Base-by-base conservation (phyloP, 2,113 vertebrate genomes). In the Podocnemis expansa region DNA sequence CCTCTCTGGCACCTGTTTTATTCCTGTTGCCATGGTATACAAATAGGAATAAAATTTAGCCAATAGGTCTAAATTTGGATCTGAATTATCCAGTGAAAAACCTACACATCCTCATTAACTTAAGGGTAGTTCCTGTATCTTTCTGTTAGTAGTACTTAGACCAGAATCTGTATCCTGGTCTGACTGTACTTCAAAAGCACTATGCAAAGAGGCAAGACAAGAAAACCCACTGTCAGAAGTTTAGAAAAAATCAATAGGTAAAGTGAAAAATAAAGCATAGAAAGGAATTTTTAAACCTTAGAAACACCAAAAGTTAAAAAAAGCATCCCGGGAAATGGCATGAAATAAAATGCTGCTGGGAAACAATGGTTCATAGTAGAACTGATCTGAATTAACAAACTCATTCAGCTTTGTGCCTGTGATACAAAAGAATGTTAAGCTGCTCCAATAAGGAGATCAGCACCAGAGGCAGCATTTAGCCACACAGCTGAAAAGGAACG, bases 211-310 rank as follows among this genome's bases (percentile, higher is more conserved):
- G 75, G 73, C 55, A 86, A 84, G 38, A 1, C 8, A 88, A 87
- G 78, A 73, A 84, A 95, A 92, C 6, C 70, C 91, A 2, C 12
- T 88, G 56, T 81, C 89, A 54, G 82, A 88, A 94, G 73, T 56
- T 88, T 93, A 92, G 58, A 94, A 89, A 51, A 96, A 97, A 94
- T 88, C 87, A 95, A 91, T 73, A 82, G 8, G 0, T 12, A 94
- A 41, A 84, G 43, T 2, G 82, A 38, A 94, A 96, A 93, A 93
- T 87, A 60, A 78, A 91, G 49, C 21, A 82, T 27, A 2, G 49
- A 90, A 94, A 91, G 90, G 8, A 4, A 2, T 83, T 67, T 91
- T 89, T 87, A 94, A 41, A 6, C 0, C 58, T 91, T 91, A 85
- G 87, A 94, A n/a, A 5, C 0, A 0, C 1, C 5, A 78, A n/a